Conservation (phyloP, 35 echinoderm and acorn worm genomes). For the Apostichopus californicus region DNA sequence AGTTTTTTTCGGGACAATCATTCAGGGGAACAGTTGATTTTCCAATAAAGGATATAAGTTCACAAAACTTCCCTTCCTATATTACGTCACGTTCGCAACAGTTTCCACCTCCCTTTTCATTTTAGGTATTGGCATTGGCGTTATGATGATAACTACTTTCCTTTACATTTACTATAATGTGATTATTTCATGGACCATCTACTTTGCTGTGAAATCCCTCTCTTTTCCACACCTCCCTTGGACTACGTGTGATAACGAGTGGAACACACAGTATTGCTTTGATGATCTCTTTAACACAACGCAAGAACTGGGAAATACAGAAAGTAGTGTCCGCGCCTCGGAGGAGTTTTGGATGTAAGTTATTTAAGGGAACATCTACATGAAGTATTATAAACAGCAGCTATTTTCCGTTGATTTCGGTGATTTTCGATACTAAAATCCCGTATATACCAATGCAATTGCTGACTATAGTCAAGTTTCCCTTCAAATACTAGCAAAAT, state of each 20-base stretch:
- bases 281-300: conserved; percentile 33
- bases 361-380: background rate
- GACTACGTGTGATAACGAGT: conserved; percentile 50
- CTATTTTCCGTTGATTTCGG: too few species aligned
- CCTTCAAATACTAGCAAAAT: too few species aligned
- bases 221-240: conserved; percentile 45
- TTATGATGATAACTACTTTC: conserved; percentile 64
- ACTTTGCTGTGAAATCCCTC: conserved; percentile 46
- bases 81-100: too few species aligned
- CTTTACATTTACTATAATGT: conserved; percentile 91
- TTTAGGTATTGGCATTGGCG: conserved; percentile 80
- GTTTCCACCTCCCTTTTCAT: background rate
- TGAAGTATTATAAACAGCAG: too few species aligned
- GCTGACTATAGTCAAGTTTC: too few species aligned
- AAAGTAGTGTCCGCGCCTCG: background rate
- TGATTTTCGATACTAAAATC: too few species aligned
- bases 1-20: too few species aligned
- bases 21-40: too few species aligned
- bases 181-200: conserved; percentile 84
- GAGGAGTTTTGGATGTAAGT: conserved; percentile 40
- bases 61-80: too few species aligned
- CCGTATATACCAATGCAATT: too few species aligned
- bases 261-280: conserved; percentile 56
- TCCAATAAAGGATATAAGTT: too few species aligned
- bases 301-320: background rate